Conservation (phyloP, 2,797 vertebrate species). For the Melanotaenia nigrans region DNA sequence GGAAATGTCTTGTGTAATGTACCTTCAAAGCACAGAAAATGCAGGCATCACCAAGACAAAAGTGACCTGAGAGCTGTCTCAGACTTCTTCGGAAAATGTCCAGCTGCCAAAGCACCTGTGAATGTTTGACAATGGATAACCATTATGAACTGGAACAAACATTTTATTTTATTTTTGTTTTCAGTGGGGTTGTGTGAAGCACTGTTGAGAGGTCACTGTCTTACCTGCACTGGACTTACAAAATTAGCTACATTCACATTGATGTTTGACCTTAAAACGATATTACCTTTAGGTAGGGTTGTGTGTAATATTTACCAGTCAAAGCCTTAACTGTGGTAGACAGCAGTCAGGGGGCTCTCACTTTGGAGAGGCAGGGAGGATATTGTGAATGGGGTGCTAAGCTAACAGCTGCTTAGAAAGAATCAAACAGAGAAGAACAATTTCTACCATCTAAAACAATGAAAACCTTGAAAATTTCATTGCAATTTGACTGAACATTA, state of each 20-base stretch:
- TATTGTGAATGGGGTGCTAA: not conserved
- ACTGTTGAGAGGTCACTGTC: not conserved
- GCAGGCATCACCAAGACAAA: constrained; percentile 94
- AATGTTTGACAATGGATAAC: constrained; percentile 8
- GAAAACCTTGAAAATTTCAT: too few relatives aligned
- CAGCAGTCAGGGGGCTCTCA: not conserved
- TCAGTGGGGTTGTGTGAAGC: not conserved
- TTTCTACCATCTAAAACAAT: too few relatives aligned
- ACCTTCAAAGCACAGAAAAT: constrained; percentile 98
- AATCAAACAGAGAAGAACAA: too few relatives aligned
- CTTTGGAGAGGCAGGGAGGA: not conserved
- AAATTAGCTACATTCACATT: not conserved
- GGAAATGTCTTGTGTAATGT: not conserved
- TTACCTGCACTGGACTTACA: not conserved
- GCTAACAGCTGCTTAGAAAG: not conserved
- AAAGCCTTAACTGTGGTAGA: not conserved
- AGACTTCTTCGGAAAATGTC: constrained; percentile 97
- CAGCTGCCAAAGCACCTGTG: constrained; percentile 96
- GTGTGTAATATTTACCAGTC: not conserved
- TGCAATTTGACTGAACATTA: too few relatives aligned
- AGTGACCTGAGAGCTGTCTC: constrained; percentile 92
- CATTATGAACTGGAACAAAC: not conserved
- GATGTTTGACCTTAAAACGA: not conserved
- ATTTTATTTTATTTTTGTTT: not conserved
- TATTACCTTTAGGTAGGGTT: not conserved